Conservation (phyloP, 2,797 vertebrate genomes). For the Silurus aristotelis region DNA sequence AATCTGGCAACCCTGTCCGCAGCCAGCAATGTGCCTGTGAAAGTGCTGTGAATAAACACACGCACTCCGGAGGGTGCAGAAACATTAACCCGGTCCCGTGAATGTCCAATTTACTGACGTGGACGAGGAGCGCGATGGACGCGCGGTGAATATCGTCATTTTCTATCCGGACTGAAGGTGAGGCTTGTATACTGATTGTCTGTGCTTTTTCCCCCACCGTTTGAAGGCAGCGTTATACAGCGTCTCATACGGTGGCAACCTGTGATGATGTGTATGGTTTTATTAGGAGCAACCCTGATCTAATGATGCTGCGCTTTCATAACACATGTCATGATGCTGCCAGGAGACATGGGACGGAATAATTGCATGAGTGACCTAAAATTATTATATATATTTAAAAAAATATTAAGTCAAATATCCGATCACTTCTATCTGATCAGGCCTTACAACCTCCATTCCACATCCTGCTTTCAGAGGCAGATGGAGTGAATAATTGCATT, state of each 20-base stretch:
- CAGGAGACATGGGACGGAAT: not conserved
- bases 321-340: not conserved
- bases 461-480: not conserved
- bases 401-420: not conserved
- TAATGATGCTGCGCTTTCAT: not conserved
- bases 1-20: not conserved
- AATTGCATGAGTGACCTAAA: not conserved
- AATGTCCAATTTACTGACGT: not conserved
- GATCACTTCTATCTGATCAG: conserved; percentile 4
- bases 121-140: conserved; percentile 57
- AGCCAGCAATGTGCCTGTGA: not conserved
- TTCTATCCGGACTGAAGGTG: conserved; percentile 73
- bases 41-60: conserved; percentile 46
- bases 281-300: conserved; percentile 21
- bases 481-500: not conserved
- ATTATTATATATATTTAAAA: not conserved
- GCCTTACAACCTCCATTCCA: conserved; percentile 34
- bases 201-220: not conserved
- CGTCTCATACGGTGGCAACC: conserved; percentile 45
- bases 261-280: not conserved
- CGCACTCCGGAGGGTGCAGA: conserved; percentile 11
- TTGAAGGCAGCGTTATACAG: conserved; percentile 27
- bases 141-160: conserved; percentile 66
- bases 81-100: conserved; percentile 24
- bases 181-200: conserved; percentile 43